phyloP scores from a whole-genome alignment of 2,888 invertebrate species.

The Drosophila glabriapex region DNA sequence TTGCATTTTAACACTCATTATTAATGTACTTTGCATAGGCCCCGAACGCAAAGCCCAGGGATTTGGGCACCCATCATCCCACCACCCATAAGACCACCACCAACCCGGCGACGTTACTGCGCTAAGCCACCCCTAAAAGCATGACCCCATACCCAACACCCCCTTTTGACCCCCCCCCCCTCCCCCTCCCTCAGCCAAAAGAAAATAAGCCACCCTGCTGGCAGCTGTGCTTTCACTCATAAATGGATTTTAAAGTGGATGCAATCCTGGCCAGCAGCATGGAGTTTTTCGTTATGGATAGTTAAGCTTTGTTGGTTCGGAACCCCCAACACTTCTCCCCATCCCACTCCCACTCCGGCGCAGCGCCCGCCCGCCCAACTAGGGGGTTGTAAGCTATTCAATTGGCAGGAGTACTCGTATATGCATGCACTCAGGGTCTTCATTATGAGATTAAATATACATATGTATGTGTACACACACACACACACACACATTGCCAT shows the following conservation, averaged over 20 bases:
- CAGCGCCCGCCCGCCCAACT: slow-evolving; percentile 2
- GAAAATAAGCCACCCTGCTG: slow-evolving; percentile 32
- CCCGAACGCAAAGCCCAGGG: slow-evolving; percentile 32
- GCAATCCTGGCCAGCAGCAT: slow-evolving; percentile 55
- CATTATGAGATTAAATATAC: slow-evolving; percentile 73
- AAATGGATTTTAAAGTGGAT: slow-evolving; percentile 77
- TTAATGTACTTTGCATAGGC: slow-evolving; percentile 67
- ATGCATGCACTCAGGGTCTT: slow-evolving; percentile 61
- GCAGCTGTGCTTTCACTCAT: slow-evolving; percentile 61
- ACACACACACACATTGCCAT: slow-evolving; percentile 5
- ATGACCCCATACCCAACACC: neutral
- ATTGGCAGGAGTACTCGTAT: slow-evolving; percentile 54
- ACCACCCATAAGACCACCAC: slow-evolving; percentile 3
- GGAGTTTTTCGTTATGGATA: slow-evolving; percentile 41
- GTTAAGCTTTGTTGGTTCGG: slow-evolving; percentile 27
- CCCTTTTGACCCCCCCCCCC: neutral
- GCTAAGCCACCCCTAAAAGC: slow-evolving; percentile 42
- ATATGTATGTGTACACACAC: slow-evolving; percentile 30
- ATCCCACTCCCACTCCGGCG: neutral
- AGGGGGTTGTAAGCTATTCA: slow-evolving; percentile 51
- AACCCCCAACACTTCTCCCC: neutral
- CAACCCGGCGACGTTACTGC: slow-evolving; percentile 8
- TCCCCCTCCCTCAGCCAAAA: neutral
- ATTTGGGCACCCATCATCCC: slow-evolving; percentile 37
- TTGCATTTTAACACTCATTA: slow-evolving; percentile 70